Evolutionary conservation across 2,113 vertebrate genomes (phyloP).

Genomic region (Catagonus wagneri): DNA sequence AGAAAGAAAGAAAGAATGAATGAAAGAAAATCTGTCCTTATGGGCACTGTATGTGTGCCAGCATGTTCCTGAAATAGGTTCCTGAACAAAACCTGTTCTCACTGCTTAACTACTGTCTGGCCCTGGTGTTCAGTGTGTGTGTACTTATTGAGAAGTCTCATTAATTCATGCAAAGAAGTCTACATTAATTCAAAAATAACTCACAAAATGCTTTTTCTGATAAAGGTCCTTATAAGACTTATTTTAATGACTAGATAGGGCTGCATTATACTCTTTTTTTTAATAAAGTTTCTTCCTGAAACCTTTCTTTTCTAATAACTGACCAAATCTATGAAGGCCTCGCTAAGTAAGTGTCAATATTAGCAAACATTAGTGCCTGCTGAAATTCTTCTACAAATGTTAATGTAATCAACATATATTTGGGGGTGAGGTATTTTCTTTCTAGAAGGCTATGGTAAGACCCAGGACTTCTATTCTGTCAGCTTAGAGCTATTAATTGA

Average conservation of each 20-base stretch:
- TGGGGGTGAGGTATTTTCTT: neutral
- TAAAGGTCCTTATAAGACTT: neutral
- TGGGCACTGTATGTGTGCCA: neutral
- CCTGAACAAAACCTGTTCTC: neutral
- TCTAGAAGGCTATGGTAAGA: neutral
- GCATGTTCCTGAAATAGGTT: neutral
- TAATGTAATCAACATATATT: neutral
- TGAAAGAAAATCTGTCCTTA: neutral
- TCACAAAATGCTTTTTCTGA: neutral
- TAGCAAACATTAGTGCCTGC: neutral
- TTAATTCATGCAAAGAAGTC: neutral
- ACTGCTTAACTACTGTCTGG: neutral
- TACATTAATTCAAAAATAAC: neutral
- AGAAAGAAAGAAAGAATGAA: no score
- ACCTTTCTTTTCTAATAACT: neutral
- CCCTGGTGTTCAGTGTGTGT: neutral
- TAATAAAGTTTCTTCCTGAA: neutral
- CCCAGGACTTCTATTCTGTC: neutral
- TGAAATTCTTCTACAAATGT: slow-evolving; percentile 33
- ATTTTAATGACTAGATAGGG: neutral
- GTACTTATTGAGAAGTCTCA: slow-evolving; percentile 34
- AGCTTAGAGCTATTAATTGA: neutral
- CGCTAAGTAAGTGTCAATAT: neutral
- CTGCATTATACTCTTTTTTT: neutral
- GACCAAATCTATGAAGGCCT: neutral